A percentile compares a stretch with the other conserved stretches of the same genome.
Evolutionary conservation across 2,888 invertebrate genomes (phyloP).

Genomic region (Dendrolimus houi): DNA sequence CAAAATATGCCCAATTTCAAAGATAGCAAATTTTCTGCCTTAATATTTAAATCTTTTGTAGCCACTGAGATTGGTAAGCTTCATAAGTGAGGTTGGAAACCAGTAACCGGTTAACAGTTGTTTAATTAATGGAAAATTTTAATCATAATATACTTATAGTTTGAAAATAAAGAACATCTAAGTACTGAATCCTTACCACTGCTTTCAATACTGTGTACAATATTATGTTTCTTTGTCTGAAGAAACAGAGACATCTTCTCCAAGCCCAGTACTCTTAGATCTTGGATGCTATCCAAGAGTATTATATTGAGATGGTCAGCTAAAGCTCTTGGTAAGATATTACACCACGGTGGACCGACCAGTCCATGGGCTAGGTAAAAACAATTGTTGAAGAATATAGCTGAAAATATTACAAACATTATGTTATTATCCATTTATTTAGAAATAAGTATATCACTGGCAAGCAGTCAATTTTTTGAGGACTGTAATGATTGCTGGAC

Average conservation of each 20-base stretch:
- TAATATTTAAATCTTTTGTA: neutral
- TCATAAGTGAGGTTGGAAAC: too few relatives aligned
- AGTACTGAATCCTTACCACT: constrained; percentile 33
- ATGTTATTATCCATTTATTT: too few relatives aligned
- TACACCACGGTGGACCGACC: constrained; percentile 68
- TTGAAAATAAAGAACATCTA: neutral
- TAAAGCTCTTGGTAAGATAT: constrained; percentile 33
- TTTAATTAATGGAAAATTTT: too few relatives aligned
- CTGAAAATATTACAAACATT: constrained; percentile 25
- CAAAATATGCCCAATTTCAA: neutral
- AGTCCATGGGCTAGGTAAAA: constrained; percentile 66
- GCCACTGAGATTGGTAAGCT: too few relatives aligned
- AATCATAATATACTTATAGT: too few relatives aligned
- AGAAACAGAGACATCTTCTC: constrained; percentile 63
- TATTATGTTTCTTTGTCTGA: constrained; percentile 48
- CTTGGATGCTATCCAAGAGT: constrained; percentile 57
- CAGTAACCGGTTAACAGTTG: too few relatives aligned
- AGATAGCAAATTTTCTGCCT: neutral
- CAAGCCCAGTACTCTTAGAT: constrained; percentile 55
- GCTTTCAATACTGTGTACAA: constrained; percentile 45
- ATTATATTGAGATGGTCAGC: constrained; percentile 43
- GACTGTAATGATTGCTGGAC: too few relatives aligned
- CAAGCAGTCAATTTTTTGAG: too few relatives aligned
- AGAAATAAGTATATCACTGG: too few relatives aligned
- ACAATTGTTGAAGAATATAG: constrained; percentile 70